Conservation (phyloP, 2,888 invertebrate species). For the Sarcophaga caerulescens region DNA sequence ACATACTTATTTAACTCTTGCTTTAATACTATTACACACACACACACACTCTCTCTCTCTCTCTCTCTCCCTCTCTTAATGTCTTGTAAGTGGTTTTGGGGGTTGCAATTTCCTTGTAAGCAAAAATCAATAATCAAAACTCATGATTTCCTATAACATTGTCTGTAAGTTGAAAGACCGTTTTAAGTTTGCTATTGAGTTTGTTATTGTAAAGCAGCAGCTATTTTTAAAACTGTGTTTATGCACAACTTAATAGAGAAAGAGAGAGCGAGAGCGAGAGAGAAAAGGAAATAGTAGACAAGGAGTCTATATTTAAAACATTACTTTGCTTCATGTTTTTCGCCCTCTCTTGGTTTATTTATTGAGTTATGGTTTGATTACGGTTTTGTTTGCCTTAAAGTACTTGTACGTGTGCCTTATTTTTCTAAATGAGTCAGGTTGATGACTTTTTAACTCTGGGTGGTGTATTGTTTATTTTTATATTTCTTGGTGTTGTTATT, state of each 20-base stretch:
- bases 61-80: too few relatives aligned
- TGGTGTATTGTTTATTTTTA: slow-evolving; percentile 61
- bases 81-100: too few relatives aligned
- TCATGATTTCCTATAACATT: not conserved
- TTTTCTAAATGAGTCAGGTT: slow-evolving; percentile 60
- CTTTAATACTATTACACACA: too few relatives aligned
- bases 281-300: too few relatives aligned
- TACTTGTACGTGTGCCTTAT: not conserved
- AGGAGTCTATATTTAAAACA: too few relatives aligned
- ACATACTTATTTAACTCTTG: too few relatives aligned
- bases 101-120: not conserved
- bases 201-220: not conserved
- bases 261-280: too few relatives aligned
- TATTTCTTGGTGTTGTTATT: not conserved
- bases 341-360: slow-evolving; percentile 22
- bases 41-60: too few relatives aligned
- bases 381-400: slow-evolving; percentile 45
- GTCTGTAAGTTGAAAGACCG: not conserved
- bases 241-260: not conserved
- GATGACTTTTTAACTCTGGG: slow-evolving; percentile 67
- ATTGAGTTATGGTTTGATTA: slow-evolving; percentile 34
- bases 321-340: not conserved
- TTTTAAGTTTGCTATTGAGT: not conserved
- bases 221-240: slow-evolving; percentile 13
- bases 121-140: not conserved